Evolutionary conservation across 2,113 vertebrate species (phyloP), one percentile per base, ranked within the genome.

Genomic region (Sinocyclocheilus anophthalmus): DNA sequence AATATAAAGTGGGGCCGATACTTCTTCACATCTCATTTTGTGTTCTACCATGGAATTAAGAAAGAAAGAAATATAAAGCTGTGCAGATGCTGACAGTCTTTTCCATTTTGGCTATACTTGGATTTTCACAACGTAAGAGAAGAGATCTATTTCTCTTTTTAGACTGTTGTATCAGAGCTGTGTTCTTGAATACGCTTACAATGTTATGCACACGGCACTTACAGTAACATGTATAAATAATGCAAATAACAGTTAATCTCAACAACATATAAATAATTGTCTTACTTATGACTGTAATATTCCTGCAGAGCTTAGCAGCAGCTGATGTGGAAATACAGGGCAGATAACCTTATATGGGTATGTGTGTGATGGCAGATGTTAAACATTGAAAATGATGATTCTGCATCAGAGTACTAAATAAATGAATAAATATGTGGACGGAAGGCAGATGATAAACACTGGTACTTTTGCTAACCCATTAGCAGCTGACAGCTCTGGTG

Each of bases 381-480:
- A 87, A 92, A 93, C 89, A 92, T 90, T 90, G 92, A 92, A 94
- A 95, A 94, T 93, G 87, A 95, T 94, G 93, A 94, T 94, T 92
- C 93, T 92, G 90, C 93, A 93, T 94, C 90, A 89, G 86, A 91
- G 93, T 87, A 87, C 95, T 94, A 94, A 95, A 95, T 94, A 94
- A 95, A 93, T 93, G 90, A 89, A 91, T 92, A 94, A 95, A 96
- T 94, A 95, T 93, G 92, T 92, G 92, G 91, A 90, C 90, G 91
- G 93, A 93, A 94, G 91, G 93, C 93, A 93, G 95, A 96, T 91
- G 93, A 96, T 90, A 85, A 92, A 95, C 93, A 84, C 89, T 83
- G 39, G 88, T 92, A 91, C 93, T 94, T 83, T 88, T 89, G 88
- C 89, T 84, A 92, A 90, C 61, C 93, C 95, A 95, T 96, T 95